Conservation (phyloP, 2,113 vertebrate species). For the Loxodonta africana region DNA sequence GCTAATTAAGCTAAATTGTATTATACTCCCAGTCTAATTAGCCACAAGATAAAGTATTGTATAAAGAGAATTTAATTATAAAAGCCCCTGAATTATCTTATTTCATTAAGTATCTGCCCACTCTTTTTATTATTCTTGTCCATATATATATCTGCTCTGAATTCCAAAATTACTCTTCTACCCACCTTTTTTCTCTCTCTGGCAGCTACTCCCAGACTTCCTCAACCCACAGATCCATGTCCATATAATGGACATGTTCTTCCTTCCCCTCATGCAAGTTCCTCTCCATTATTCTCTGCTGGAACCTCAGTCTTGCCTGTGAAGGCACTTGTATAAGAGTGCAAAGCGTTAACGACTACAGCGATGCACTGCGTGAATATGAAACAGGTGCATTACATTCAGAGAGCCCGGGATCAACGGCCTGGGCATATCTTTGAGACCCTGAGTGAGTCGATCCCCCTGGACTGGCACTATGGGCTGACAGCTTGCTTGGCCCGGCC, state of each 20-base stretch:
- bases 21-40: background rate
- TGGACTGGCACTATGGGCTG: background rate
- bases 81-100: background rate
- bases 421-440: background rate
- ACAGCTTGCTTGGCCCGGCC: background rate
- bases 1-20: background rate
- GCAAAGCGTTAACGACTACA: background rate
- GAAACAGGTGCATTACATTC: background rate
- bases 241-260: background rate
- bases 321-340: background rate
- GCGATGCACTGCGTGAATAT: background rate
- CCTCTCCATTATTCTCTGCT: background rate
- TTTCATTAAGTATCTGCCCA: background rate
- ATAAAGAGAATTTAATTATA: background rate
- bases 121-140: background rate
- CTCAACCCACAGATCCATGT: fast-evolving
- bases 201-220: background rate
- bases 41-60: background rate
- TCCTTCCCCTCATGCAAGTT: background rate
- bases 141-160: background rate
- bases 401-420: background rate
- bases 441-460: background rate
- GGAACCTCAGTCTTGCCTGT: background rate
- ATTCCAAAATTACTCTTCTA: background rate
- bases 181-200: background rate